Conservation (phyloP, 1,140 invertebrate genomes). For the Brachionus paranguensis region DNA sequence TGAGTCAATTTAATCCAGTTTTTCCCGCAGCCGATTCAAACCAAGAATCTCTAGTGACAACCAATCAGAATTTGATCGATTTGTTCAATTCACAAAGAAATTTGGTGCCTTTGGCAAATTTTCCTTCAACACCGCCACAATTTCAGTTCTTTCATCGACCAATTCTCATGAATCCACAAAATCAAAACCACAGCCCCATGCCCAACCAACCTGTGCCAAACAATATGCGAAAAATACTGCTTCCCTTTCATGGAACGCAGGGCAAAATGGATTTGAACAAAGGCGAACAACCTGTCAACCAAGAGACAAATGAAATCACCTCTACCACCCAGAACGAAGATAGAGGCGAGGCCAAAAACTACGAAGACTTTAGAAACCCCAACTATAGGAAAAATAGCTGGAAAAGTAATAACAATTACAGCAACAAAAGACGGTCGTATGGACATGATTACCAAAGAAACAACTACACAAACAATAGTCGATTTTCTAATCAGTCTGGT, state of each 20-base stretch:
- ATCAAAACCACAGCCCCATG: background rate
- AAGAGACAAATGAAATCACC: background rate
- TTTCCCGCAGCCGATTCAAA: background rate
- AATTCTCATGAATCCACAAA: background rate
- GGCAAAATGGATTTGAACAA: background rate
- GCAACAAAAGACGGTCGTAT: background rate
- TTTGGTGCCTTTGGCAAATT: background rate
- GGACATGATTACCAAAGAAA: background rate
- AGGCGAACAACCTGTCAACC: background rate
- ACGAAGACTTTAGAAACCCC: background rate
- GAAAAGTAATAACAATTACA: background rate
- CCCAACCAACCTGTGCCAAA: background rate
- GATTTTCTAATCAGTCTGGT: background rate
- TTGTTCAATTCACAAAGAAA: background rate
- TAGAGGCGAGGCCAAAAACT: background rate
- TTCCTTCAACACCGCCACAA: background rate
- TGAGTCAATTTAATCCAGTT: background rate
- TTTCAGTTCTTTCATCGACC: constrained; percentile 10
- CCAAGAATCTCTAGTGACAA: background rate
- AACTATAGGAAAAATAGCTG: background rate
- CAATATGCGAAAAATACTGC: background rate
- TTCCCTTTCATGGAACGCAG: background rate
- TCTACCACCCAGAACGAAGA: background rate
- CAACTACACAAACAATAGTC: background rate
- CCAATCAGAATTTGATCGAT: background rate